Evolutionary conservation across 1,140 invertebrate species (phyloP), one percentile per base, ranked within the genome.

Genomic region (Brachionus manjavacas): DNA sequence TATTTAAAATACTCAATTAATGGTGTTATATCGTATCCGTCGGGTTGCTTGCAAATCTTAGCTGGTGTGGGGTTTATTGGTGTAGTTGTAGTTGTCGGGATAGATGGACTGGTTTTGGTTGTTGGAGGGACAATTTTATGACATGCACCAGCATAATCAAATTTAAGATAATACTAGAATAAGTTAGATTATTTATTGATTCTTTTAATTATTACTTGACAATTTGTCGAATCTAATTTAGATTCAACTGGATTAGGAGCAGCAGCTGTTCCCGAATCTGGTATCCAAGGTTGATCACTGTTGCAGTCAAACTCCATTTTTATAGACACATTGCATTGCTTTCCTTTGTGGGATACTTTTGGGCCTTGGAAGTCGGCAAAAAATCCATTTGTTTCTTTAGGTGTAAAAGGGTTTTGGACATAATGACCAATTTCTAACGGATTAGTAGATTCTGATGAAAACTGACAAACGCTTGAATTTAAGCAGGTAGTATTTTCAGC

Each of bases 101-200:
- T 46, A 14, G 43, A 12, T n/a, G 2, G 43, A 46, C 43, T 46
- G 14, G 11, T 46, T 46, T 46, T 46, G 4, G 52, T 81, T 6
- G 31, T 7, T 28, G 52, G 31, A 9, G 79, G 79, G 14, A 31
- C 52, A 23, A 81, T 81, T 81, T 35, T 81, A 39, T 81, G 79
- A 46, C 79, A 81, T 35, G 79, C 79, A 35, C 79, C 79, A 35
- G 64, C 79, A 25, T 81, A 81, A 14, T 81, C 79, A 43, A 81
- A 81, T 81, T 64, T 60, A 25, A 68, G 14, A 20, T 81, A 60
- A 35, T n/a, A 31, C 79, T 81, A 28, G n/a, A 81, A 39, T 23
- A 81, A 81, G 14, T 12, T 64, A 64, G 20, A 14, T 8, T 25
- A 2, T 9, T 12, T 20, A 11, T 81, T 12, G 23, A 64, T 35